These are phyloP conservation scores for Garrulus glandarius DNA, from an alignment of 2,797 vertebrate genomes.

Conservation along the genomic window DNA sequence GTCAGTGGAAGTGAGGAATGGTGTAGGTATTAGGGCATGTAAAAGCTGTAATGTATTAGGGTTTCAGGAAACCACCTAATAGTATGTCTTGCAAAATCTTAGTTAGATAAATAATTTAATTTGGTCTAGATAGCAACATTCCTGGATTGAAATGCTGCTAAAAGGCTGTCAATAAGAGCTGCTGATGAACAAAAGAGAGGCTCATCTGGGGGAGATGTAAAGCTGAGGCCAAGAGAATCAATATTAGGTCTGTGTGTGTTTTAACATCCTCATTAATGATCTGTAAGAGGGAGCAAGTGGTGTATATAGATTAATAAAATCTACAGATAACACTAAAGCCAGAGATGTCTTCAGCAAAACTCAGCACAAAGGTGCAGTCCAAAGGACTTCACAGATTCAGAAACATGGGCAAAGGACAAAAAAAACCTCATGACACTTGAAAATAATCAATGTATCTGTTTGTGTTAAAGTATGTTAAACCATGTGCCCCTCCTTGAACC, in stretches of 20 bases:
- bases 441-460: background rate
- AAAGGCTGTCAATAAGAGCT: constrained; percentile 28
- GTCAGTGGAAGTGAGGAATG: background rate
- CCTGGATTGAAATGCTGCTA: constrained; percentile 39
- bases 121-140: constrained; percentile 18
- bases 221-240: constrained; percentile 50
- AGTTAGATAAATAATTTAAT: constrained; percentile 62
- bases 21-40: background rate
- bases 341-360: background rate
- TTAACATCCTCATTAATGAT: constrained; percentile 64
- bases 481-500: background rate
- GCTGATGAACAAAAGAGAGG: constrained; percentile 17
- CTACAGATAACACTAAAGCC: background rate
- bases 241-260: constrained; percentile 53
- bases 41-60: constrained; percentile 17
- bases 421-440: background rate
- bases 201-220: constrained; percentile 32
- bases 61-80: constrained; percentile 40
- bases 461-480: background rate
- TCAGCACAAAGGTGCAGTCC: background rate
- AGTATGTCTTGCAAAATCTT: constrained; percentile 25
- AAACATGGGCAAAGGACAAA: background rate
- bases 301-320: constrained; percentile 40
- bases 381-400: background rate
- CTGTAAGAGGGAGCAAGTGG: constrained; percentile 49